Evolutionary conservation across 2,797 vertebrate species (phyloP).

Genomic region (Dallia pectoralis): DNA sequence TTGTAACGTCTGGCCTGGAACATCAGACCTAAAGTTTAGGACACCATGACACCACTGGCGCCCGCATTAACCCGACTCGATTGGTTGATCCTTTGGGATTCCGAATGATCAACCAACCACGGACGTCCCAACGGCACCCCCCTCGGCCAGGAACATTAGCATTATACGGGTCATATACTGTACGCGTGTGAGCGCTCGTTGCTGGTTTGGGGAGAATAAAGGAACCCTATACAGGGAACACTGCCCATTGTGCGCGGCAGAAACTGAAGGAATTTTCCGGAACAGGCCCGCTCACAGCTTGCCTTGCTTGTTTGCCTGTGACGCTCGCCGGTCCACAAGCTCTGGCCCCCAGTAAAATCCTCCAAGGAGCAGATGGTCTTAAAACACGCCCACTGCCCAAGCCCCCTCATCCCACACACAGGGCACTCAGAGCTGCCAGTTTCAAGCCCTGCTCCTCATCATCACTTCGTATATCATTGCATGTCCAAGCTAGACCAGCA

Average conservation of each 20-base stretch:
- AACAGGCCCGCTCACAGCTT: slow-evolving; percentile 76
- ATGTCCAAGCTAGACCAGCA: slow-evolving; percentile 46
- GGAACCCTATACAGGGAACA: slow-evolving; percentile 61
- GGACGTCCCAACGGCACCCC: neutral
- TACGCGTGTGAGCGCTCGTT: slow-evolving; percentile 34
- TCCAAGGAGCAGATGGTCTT: slow-evolving; percentile 78
- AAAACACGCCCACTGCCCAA: slow-evolving; percentile 72
- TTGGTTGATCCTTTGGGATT: slow-evolving; percentile 39
- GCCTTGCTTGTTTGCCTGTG: slow-evolving; percentile 65
- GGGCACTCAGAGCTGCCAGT: slow-evolving; percentile 1
- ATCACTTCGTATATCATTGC: slow-evolving; percentile 43
- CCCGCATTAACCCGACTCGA: slow-evolving; percentile 36
- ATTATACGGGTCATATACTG: slow-evolving; percentile 51
- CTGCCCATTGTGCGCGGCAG: slow-evolving; percentile 60
- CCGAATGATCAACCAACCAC: slow-evolving; percentile 36
- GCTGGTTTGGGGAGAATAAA: slow-evolving; percentile 48
- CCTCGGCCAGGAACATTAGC: slow-evolving; percentile 60
- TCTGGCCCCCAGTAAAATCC: slow-evolving; percentile 71
- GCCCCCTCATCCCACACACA: slow-evolving; percentile 47
- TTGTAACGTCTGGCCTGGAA: too few species aligned
- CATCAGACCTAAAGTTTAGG: too few species aligned
- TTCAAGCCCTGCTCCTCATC: neutral
- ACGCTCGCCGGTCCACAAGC: slow-evolving; percentile 61
- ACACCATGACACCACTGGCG: slow-evolving; percentile 38
- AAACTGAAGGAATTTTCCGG: slow-evolving; percentile 62